Evolutionary conservation across 2,888 invertebrate genomes (phyloP).

Genomic region (Cacoxenus indagator): DNA sequence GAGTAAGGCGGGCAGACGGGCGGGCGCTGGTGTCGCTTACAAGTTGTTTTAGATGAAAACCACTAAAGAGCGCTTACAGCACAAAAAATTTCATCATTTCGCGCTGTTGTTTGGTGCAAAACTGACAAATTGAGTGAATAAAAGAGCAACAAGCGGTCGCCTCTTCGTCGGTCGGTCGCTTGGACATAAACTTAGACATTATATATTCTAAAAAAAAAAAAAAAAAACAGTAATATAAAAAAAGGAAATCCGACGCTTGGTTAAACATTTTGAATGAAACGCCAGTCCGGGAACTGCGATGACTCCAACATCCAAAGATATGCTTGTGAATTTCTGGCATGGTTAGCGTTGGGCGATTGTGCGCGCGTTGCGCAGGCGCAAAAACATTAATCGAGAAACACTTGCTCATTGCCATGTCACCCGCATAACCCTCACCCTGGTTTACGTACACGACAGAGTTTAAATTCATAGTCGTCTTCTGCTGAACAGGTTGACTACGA

Average conservation of each 20-base stretch:
- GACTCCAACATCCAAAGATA: conserved; percentile 33
- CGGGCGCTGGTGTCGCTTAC: conserved; percentile 5
- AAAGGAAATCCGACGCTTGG: conserved; percentile 40
- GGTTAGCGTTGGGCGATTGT: conserved; percentile 38
- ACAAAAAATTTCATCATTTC: conserved; percentile 2
- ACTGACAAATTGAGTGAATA: conserved; percentile 70
- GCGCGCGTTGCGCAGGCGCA: conserved; percentile 54
- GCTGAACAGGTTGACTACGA: not conserved
- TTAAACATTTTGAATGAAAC: conserved; percentile 62
- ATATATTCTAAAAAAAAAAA: conserved; percentile 6
- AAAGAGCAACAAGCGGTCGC: conserved; percentile 69
- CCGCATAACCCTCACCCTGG: not conserved
- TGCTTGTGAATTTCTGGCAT: no score
- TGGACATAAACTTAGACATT: conserved; percentile 26
- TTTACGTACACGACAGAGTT: conserved; percentile 39
- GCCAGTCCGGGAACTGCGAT: conserved; percentile 47
- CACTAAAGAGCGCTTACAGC: conserved; percentile 25
- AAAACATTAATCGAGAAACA: conserved; percentile 62
- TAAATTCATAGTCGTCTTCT: not conserved
- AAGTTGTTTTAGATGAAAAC: conserved; percentile 20
- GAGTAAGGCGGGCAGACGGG: not conserved
- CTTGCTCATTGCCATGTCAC: conserved; percentile 50
- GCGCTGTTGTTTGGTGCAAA: conserved; percentile 46
- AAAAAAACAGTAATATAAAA: not conserved
- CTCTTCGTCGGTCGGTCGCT: conserved; percentile 41